phyloP scores from a whole-genome alignment of 1,140 invertebrate genomes.

The Drosophila parabipectinata region DNA sequence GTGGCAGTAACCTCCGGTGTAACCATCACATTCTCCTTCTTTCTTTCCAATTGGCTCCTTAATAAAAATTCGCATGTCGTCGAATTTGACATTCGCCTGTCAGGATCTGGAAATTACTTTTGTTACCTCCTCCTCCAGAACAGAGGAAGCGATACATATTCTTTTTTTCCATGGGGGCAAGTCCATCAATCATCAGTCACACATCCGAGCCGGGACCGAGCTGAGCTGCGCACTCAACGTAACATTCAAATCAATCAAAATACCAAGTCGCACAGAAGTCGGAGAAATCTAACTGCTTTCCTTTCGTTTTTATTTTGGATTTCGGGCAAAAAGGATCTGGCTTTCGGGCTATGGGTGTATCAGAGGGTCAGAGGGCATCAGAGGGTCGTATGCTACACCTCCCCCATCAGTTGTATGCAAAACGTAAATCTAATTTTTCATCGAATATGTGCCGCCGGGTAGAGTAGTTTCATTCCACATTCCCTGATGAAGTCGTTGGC shows the following conservation, averaged over 20 bases:
- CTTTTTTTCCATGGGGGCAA: constrained; percentile 52
- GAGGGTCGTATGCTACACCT: constrained; percentile 1
- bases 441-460: constrained; percentile 63
- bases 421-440: constrained; percentile 77
- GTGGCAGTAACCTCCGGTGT: too few relatives aligned
- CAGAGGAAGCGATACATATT: constrained; percentile 1
- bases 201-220: constrained; percentile 44
- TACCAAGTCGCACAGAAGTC: constrained; percentile 34
- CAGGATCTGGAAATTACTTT: constrained; percentile 72
- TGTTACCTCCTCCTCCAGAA: constrained; percentile 24
- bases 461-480: constrained; percentile 20
- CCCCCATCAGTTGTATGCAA: constrained; percentile 54
- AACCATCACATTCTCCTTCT: neutral
- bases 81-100: constrained; percentile 77
- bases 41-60: constrained; percentile 45
- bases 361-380: neutral
- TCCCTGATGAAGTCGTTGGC: constrained; percentile 47
- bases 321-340: neutral
- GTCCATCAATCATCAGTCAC: constrained; percentile 83
- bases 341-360: too few relatives aligned
- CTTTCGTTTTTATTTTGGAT: constrained; percentile 6
- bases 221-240: constrained; percentile 72
- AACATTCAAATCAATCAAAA: constrained; percentile 83
- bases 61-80: constrained; percentile 79
- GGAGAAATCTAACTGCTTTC: constrained; percentile 63